phyloP scores from a whole-genome alignment of 2,113 vertebrate genomes.

The Ophthalmolycus amberensis region DNA sequence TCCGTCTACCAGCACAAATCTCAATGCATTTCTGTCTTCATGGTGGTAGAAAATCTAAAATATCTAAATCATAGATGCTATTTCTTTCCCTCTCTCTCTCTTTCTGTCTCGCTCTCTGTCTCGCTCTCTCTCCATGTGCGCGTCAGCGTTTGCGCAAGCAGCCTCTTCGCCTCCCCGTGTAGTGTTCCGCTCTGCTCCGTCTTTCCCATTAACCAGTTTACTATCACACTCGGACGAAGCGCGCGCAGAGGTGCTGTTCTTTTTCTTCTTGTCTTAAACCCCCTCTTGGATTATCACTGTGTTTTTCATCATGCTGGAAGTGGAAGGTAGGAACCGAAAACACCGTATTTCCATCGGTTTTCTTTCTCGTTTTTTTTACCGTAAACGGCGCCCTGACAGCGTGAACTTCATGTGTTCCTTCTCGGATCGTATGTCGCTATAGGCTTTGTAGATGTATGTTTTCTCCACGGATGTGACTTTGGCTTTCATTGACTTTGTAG shows the following conservation, averaged over 20 bases:
- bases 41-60: neutral
- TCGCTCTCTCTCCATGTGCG: constrained; percentile 31
- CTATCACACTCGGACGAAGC: constrained; percentile 60
- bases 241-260: constrained; percentile 54
- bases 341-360: neutral
- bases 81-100: neutral
- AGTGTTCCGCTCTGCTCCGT: constrained; percentile 59
- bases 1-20: neutral
- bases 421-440: neutral
- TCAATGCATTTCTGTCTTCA: neutral
- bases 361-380: neutral
- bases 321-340: constrained; percentile 78
- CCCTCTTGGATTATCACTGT: constrained; percentile 80
- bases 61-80: constrained; percentile 6
- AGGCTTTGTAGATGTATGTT: neutral
- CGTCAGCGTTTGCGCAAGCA: constrained; percentile 81
- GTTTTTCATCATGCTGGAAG: constrained; percentile 82
- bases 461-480: neutral
- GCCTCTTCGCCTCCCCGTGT: constrained; percentile 57
- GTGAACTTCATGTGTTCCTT: constrained; percentile 5
- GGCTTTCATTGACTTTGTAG: neutral
- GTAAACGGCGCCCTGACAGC: too few species aligned
- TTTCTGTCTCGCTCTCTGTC: neutral
- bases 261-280: constrained; percentile 11
- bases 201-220: constrained; percentile 77